Evolutionary conservation across 2,797 vertebrate species (phyloP), one percentile per base, ranked within the genome.

Genomic region (Enteromius viviparus): DNA sequence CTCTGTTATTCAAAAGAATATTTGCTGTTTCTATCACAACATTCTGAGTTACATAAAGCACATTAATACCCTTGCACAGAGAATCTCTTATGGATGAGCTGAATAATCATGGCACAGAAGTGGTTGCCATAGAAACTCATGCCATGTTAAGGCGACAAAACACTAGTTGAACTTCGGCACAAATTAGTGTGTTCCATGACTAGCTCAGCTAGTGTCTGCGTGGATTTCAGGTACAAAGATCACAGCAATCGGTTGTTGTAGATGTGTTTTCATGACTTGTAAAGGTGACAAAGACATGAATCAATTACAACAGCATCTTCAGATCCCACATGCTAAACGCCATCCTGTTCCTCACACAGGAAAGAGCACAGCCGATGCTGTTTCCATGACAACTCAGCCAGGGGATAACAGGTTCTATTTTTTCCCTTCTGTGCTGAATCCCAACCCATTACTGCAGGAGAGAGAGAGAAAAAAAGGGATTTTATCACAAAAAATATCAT

Each of bases 361-460:
- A 83, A 90, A 92, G 91, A 90, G 89, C 89, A 87, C 89, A 87
- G 89, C 90, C 84, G 89, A 92, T 89, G 90, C 91, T 92, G 95
- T 95, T 95, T 90, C 93, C 92, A 95, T 95, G 93, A 92, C 95
- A 90, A 95, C 94, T 83, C 89, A 87, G 90, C 90, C 91, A 92
- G 91, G 89, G 93, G 91, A 94, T 91, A 93, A 92, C 91, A 89
- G 89, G 92, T 92, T 92, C 75, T 92, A 93, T 85, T 85, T 85
- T 80, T 84, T 79, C 76, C 78, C 53, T 82, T 77, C 47, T 32
- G 82, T 82, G 81, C 68, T 17, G 74, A 80, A 69, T 69, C 45
- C 42, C 69, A 84, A 80, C 66, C 83, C 71, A 81, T 83, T 62
- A 70, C 55, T 2, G 26, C 47, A 26, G 68, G 37, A 69, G 26